These are phyloP conservation scores for Rousettus leschenaultii DNA, from an alignment of 2,113 vertebrate genomes.

Conservation along the genomic window DNA sequence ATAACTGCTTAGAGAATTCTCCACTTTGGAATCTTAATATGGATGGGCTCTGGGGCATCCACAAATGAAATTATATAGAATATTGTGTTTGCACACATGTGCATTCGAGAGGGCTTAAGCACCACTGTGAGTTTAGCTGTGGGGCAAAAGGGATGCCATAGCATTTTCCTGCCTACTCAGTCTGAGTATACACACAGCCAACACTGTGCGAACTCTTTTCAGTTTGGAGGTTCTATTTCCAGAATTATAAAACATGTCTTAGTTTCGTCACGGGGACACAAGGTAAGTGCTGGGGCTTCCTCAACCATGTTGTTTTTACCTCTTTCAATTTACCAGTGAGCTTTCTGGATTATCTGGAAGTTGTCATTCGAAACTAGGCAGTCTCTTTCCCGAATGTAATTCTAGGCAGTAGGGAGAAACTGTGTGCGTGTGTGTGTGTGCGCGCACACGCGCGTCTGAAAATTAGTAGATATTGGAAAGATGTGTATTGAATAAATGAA, in stretches of 20 bases:
- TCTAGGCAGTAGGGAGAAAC: neutral
- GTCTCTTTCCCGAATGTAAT: neutral
- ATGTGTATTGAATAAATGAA: neutral
- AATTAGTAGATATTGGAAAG: neutral
- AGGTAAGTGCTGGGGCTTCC: neutral
- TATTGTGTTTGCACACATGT: neutral
- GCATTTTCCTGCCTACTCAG: neutral
- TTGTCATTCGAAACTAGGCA: neutral
- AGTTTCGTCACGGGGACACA: neutral
- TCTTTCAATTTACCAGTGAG: neutral
- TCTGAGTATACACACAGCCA: neutral
- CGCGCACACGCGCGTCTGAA: neutral
- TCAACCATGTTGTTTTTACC: no score
- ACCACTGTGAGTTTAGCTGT: neutral
- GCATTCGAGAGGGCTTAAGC: neutral
- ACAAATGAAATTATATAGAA: neutral
- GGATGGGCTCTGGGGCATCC: neutral
- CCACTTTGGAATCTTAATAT: neutral
- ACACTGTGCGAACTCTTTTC: neutral
- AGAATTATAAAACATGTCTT: neutral
- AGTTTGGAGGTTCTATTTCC: neutral
- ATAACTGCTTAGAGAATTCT: conserved; percentile 8
- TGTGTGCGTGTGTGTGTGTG: neutral
- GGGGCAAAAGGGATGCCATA: neutral
- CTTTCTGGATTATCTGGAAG: neutral